A percentile compares a stretch with the other conserved stretches of the same genome.
Conservation (phyloP, 2,113 vertebrate genomes). For the Sceloporus tristichus region DNA sequence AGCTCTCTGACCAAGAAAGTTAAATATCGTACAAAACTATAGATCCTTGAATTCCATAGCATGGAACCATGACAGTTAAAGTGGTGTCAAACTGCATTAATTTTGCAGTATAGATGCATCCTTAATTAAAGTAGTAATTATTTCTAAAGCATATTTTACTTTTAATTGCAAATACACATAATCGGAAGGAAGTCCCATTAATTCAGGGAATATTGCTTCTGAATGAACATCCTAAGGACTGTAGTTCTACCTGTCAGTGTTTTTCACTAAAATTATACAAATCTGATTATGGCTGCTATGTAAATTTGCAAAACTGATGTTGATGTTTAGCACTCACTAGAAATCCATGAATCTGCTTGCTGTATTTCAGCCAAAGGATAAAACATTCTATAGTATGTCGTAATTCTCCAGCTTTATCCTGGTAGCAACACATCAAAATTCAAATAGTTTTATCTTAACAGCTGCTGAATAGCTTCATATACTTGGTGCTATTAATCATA, state of each 20-base stretch:
- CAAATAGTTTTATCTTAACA: conserved; percentile 20
- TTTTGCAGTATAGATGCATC: no score
- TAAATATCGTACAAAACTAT: no score
- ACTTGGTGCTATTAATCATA: conserved; percentile 30
- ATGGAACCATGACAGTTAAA: no score
- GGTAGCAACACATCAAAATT: conserved; percentile 25
- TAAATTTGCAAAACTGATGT: not conserved
- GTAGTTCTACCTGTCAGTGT: not conserved
- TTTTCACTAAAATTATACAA: not conserved
- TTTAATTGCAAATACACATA: not conserved
- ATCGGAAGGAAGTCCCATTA: no score
- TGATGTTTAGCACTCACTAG: not conserved
- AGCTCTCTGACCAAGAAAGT: no score
- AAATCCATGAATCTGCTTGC: not conserved
- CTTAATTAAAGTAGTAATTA: not conserved
- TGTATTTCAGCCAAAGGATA: not conserved
- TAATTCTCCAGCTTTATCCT: conserved; percentile 29
- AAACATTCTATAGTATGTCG: not conserved
- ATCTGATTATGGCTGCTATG: not conserved
- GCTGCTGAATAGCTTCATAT: conserved; percentile 23
- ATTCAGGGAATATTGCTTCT: not conserved
- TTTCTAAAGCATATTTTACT: not conserved
- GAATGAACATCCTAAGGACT: not conserved
- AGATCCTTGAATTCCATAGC: no score
- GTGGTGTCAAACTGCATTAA: no score